Evolutionary conservation across 2,888 invertebrate species (phyloP), one percentile per base, ranked within the genome.

Genomic region (Hecatera dysodea): DNA sequence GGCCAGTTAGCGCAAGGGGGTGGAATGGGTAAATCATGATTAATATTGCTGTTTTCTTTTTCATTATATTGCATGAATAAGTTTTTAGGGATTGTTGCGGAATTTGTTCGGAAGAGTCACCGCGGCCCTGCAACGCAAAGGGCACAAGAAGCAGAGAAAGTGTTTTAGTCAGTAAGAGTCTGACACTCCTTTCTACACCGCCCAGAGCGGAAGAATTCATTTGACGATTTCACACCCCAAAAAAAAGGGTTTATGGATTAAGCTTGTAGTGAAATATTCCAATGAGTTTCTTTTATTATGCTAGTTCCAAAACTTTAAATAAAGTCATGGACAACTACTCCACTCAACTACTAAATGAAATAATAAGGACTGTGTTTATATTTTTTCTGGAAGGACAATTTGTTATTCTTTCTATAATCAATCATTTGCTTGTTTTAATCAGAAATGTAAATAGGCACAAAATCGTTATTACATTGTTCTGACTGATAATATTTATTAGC

Each of bases 21-120:
- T 53, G 29, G 48, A 33, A 63, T 55, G 39, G 27, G 57, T 61
- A 39, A 73, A 53, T n/a, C 19, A 29, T 70, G 29, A 75, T 64
- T 52, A 44, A 59, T 71, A 57, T 48, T 57, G 50, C 22, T 7
- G 46, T 29, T 71, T 72, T 24, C 17, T 44, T 72, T 69, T 67
- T 33, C 22, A 59, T 22, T 48, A 27, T 33, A 15, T n/a, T 39
- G 53, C 27, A 24, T 57, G 33, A 29, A 42, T 22, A 46, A 48
- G 39, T 57, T 55, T 55, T 55, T 53, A 19, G 15, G 5, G 27
- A 1, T 36, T 57, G 57, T 36, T 5, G 15, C 9, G 9, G n/a
- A n/a, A n/a, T n/a, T n/a, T n/a, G n/a, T n/a, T n/a, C n/a, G n/a
- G n/a, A n/a, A n/a, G n/a, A n/a, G n/a, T n/a, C n/a, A n/a, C n/a